These are phyloP conservation scores for Lampris incognitus DNA, from an alignment of 2,113 vertebrate species.

Conservation along the genomic window DNA sequence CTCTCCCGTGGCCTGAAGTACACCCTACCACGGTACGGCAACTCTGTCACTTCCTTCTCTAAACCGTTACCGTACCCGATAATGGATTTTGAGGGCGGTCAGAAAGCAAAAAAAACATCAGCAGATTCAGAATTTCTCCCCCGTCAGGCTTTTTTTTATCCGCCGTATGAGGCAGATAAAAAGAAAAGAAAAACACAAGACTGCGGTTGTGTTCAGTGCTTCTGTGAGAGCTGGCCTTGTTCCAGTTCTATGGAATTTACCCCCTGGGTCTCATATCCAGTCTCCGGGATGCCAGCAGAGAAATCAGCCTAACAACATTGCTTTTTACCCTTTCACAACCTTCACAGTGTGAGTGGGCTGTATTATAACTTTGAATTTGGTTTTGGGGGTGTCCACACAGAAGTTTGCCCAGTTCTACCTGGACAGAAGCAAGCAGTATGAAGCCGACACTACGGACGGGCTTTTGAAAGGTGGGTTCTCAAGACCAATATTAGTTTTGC, in stretches of 20 bases:
- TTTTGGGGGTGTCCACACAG: slow-evolving; percentile 47
- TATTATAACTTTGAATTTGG: not conserved
- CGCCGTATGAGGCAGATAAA: too few relatives aligned
- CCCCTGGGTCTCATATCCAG: not conserved
- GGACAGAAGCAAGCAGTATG: slow-evolving; percentile 66
- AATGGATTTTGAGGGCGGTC: too few relatives aligned
- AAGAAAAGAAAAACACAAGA: too few relatives aligned
- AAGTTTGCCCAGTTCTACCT: slow-evolving; percentile 73
- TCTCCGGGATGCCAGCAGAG: not conserved
- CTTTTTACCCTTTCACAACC: not conserved
- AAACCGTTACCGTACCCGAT: not conserved
- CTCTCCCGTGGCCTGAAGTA: too few relatives aligned
- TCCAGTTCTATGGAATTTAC: not conserved
- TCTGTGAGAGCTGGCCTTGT: too few relatives aligned
- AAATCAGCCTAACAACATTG: not conserved
- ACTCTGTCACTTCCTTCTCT: not conserved
- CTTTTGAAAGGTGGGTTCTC: slow-evolving; percentile 79
- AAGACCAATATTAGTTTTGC: not conserved
- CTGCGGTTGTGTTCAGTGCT: too few relatives aligned
- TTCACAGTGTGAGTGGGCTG: not conserved
- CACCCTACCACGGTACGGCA: too few relatives aligned
- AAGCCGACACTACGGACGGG: slow-evolving; percentile 77
- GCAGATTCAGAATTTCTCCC: too few relatives aligned
- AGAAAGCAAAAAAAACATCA: too few relatives aligned
- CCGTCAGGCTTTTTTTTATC: not conserved